A percentile compares a stretch with the other conserved stretches of the same genome.
Evolutionary conservation across 2,797 vertebrate species (phyloP).

Genomic region (Cirrhinus molitorella): DNA sequence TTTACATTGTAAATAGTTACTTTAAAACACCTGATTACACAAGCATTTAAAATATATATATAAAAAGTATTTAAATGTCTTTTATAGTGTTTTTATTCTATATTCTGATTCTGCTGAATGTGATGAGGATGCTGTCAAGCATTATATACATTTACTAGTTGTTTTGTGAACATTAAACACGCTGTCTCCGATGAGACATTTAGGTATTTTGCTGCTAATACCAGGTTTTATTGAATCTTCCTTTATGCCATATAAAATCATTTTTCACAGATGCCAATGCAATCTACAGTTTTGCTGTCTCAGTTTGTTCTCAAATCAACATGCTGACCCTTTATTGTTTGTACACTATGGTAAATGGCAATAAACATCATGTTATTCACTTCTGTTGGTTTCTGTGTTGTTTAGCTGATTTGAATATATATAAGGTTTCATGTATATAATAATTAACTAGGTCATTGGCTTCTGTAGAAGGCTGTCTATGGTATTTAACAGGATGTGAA

Average conservation of each 20-base stretch:
- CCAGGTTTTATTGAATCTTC: neutral
- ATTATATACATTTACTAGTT: neutral
- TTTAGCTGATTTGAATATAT: neutral
- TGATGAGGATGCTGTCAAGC: neutral
- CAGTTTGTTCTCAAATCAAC: neutral
- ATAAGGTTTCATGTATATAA: neutral
- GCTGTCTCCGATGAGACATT: neutral
- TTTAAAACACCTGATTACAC: conserved; percentile 33
- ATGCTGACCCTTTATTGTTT: conserved; percentile 3
- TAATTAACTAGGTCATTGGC: conserved; percentile 6
- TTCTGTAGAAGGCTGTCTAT: conserved; percentile 9
- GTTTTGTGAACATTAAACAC: neutral
- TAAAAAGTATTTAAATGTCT: conserved; percentile 75
- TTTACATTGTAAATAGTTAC: conserved; percentile 56
- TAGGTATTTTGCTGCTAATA: conserved; percentile 13
- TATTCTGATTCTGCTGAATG: conserved; percentile 9
- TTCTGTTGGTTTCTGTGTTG: neutral
- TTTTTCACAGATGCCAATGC: neutral
- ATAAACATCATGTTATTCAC: conserved; percentile 36
- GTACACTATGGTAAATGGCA: conserved; percentile 1
- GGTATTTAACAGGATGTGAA: conserved; percentile 44
- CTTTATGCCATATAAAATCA: neutral
- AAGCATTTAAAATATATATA: conserved; percentile 44
- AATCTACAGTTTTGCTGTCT: neutral
- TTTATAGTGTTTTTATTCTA: conserved; percentile 13